These are phyloP conservation scores for Sternotherus odoratus DNA, from an alignment of 2,797 vertebrate species.

Conservation along the genomic window DNA sequence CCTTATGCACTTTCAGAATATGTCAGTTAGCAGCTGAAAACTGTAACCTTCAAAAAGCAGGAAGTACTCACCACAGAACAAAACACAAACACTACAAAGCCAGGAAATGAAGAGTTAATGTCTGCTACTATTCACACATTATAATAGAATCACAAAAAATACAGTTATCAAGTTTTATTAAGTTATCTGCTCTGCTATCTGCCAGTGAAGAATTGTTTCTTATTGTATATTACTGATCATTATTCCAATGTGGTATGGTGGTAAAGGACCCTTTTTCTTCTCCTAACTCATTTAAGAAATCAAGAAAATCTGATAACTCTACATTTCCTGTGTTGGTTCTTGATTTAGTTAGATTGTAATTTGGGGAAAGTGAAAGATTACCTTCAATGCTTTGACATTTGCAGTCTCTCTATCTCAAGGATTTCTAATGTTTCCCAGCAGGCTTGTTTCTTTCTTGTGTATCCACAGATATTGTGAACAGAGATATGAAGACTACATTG, in stretches of 20 bases:
- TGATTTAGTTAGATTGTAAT: fast-evolving
- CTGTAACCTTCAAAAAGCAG: neutral
- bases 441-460: conserved; percentile 30
- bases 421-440: conserved; percentile 16
- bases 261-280: neutral
- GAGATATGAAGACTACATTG: conserved; percentile 85
- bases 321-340: neutral
- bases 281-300: neutral
- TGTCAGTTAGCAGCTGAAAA: neutral
- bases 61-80: neutral
- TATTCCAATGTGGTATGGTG: neutral
- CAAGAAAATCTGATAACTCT: neutral
- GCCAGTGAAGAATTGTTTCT: neutral
- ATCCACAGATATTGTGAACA: conserved; percentile 89
- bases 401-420: neutral
- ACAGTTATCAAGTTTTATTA: neutral
- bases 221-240: conserved; percentile 12
- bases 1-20: neutral
- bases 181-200: neutral
- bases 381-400: neutral
- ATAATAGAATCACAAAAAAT: neutral
- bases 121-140: neutral
- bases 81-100: neutral
- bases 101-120: neutral
- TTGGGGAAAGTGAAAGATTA: neutral